Base-by-base conservation (phyloP, 2,113 vertebrate genomes). In the Seriola dumerili region DNA sequence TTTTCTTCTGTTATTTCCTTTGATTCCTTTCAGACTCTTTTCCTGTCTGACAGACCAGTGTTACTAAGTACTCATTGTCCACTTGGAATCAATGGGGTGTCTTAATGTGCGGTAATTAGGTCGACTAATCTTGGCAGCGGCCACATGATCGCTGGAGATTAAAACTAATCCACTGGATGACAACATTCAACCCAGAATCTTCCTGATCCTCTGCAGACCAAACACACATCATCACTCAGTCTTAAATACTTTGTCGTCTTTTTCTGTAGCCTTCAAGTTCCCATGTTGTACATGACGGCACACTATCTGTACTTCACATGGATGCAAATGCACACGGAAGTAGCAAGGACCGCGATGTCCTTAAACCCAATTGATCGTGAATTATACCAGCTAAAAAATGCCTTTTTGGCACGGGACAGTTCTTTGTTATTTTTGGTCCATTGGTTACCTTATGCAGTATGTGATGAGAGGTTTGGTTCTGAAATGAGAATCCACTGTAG, bases 81-180 rank as follows among this genome's bases (percentile, higher is more conserved):
- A 21, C 11, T 76, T 69, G 71, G 76, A 85, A 81, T 89, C 76
- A 77, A 34, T 65, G 50, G 54, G 76, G 67, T 74, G 69, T 76
- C 66, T 80, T 29, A 76, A 82, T 83, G 67, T 79, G 75, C 73
- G 11, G 79, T 88, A 91, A 92, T 82, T 87, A 64, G 82, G 85
- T 88, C 59, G 61, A 54, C 80, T 87, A 85, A 91, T 91, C 78
- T 81, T 25, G 69, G 72, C 72, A 7, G 11, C 10, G 48, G 68
- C 77, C 74, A 85, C 79, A 64, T 46, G 87, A 86, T 90, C 55
- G 69, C 76, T 75, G 65, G 29, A 91, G 83, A 82, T 90, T 76
- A 90, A 29, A 84, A 71, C 63, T 85, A 90, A 92, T 91, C 87
- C 71, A 61, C 62, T 69, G 77, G 78, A 80, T 82, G 84, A 85